These are phyloP conservation scores for Teleiodes luculella DNA, from an alignment of 2,888 invertebrate species.

Conservation along the genomic window DNA sequence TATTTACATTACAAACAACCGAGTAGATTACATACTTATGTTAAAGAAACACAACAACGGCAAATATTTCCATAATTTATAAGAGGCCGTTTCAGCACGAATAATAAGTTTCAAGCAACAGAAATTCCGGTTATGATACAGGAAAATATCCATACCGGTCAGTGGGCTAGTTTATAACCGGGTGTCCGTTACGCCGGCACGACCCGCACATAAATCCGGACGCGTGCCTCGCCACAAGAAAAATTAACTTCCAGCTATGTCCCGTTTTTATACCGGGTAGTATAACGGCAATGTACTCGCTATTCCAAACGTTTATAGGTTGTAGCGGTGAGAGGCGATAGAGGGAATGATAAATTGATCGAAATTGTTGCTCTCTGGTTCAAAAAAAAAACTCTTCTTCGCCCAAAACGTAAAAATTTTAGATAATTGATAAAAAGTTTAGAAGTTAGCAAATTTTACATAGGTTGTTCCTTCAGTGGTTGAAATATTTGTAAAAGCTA, in stretches of 20 bases:
- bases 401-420: neutral
- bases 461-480: too few relatives aligned
- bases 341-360: too few relatives aligned
- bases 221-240: slow-evolving; percentile 52
- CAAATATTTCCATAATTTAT: neutral
- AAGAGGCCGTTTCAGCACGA: neutral
- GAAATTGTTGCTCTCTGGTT: too few relatives aligned
- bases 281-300: slow-evolving; percentile 22
- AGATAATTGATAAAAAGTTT: neutral
- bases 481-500: too few relatives aligned
- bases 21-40: too few relatives aligned
- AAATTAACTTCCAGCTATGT: slow-evolving; percentile 54
- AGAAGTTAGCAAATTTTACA: too few relatives aligned
- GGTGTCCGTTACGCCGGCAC: slow-evolving; percentile 36
- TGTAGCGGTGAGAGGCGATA: too few relatives aligned
- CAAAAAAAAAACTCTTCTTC: too few relatives aligned
- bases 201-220: slow-evolving; percentile 51
- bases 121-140: slow-evolving; percentile 6
- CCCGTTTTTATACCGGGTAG: slow-evolving; percentile 47
- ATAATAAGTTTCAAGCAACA: neutral
- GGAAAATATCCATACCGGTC: slow-evolving; percentile 28
- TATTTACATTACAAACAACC: too few relatives aligned
- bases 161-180: slow-evolving; percentile 48
- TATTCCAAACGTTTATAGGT: neutral
- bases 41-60: too few relatives aligned